A percentile compares a stretch with the other conserved stretches of the same genome.
Conservation (phyloP, 2,888 invertebrate genomes). For the Eulithis prunata region DNA sequence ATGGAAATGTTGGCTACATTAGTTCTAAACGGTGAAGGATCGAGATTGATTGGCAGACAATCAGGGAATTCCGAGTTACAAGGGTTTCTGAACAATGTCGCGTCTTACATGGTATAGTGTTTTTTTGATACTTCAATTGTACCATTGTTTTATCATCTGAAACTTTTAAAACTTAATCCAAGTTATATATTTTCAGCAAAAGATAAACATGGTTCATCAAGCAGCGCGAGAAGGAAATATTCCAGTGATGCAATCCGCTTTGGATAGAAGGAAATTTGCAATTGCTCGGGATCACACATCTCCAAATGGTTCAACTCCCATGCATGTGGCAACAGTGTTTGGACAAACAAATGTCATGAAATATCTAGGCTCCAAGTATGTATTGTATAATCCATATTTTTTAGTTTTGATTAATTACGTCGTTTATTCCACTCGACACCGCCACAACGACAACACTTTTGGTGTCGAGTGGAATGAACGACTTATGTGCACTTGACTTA, state of each 20-base stretch:
- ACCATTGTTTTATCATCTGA: no score
- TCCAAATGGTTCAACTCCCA: constrained; percentile 92
- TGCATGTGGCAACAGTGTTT: constrained; percentile 94
- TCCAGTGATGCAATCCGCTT: constrained; percentile 91
- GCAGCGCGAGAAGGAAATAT: constrained; percentile 94
- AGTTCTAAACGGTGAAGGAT: constrained; percentile 95
- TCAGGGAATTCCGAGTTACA: constrained; percentile 91
- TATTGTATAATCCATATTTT: neutral
- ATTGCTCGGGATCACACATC: constrained; percentile 93
- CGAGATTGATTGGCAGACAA: constrained; percentile 88
- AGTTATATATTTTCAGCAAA: constrained; percentile 84
- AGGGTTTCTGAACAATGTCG: constrained; percentile 94
- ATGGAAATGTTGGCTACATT: constrained; percentile 95
- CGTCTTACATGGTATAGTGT: constrained; percentile 91
- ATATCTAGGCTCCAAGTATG: constrained; percentile 82
- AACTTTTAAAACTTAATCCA: neutral
- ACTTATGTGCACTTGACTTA: neutral
- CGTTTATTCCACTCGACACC: no score
- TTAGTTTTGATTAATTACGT: neutral
- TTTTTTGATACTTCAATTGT: no score
- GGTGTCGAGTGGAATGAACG: no score
- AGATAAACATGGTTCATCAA: constrained; percentile 94
- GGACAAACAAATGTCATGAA: constrained; percentile 92
- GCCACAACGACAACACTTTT: no score
- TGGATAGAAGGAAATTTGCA: constrained; percentile 95